Base-by-base conservation (phyloP, 2,113 vertebrate genomes). In the Tursiops truncatus region DNA sequence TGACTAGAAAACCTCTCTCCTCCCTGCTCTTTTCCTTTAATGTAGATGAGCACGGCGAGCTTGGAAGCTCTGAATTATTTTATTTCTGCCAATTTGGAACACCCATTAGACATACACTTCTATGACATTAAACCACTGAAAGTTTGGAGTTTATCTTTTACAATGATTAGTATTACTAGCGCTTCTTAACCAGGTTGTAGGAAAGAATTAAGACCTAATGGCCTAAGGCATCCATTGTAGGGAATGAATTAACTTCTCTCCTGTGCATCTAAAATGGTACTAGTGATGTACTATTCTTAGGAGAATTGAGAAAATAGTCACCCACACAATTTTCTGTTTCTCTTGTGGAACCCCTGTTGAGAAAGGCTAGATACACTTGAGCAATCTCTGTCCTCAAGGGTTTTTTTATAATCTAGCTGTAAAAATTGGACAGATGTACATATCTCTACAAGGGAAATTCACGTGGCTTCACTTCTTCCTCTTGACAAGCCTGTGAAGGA, bases 131-230 rank as follows among this genome's bases (percentile, higher is more conserved):
- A 92, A 21, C 83, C 41, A 62, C 17, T 41, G 84, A 17, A 90
- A 88, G 21, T 95, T 92, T 82, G 47, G 60, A 88, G 60, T 89
- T 94, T 73, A 56, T 80, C 28, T 90, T 92, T 88, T 18, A 79
- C 14, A 53, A 38, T 70, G 83, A 70, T 77, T 71, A 58, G 20
- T 76, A 26, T 38, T 82, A 33, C 21, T 10, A 44, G 73, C 0
- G 0, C 21, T 80, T 60, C 36, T 87, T 62, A 86, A 44, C 28
- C 74, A 89, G 79, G 12, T 58, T 86, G 83, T 36, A 77, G 90
- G 56, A 74, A 80, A 89, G 68, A 93, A 82, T 67, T 76, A 79
- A 85, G 25, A 28, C 70, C 15, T 25, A 63, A 80, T 33, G 21
- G 13, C 17, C 60, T 56, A 44, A 95, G 71, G 50, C 50, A 73